These are phyloP conservation scores for Argopecten irradians DNA, from an alignment of 1,140 invertebrate species.

Conservation along the genomic window DNA sequence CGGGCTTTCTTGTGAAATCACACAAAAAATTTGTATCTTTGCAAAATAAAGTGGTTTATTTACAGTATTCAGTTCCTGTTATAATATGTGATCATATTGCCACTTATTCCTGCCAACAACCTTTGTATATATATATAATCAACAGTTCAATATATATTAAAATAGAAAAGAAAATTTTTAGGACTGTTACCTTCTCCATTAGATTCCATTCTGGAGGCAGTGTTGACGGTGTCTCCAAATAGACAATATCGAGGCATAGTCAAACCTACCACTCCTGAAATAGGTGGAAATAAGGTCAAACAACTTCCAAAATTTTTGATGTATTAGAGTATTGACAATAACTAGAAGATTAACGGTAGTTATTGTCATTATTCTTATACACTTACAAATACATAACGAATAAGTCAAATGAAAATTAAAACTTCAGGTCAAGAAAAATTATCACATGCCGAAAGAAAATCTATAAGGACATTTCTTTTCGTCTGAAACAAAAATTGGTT, in stretches of 20 bases:
- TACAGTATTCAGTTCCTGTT: background rate
- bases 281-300: conserved; percentile 52
- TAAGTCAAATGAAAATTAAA: background rate
- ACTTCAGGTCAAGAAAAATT: background rate
- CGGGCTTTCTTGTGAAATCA: no score
- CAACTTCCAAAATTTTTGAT: conserved; percentile 62
- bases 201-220: conserved; percentile 56
- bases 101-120: no score
- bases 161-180: no score
- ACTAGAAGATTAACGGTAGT: background rate
- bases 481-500: no score
- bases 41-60: background rate
- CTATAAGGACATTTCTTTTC: background rate
- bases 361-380: background rate
- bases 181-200: background rate
- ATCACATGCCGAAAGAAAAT: background rate
- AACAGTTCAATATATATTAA: background rate
- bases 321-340: conserved; percentile 37
- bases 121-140: background rate
- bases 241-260: conserved; percentile 66
- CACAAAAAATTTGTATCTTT: no score
- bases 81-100: no score
- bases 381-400: background rate
- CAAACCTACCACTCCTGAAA: conserved; percentile 64
- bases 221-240: conserved; percentile 59